Base-by-base conservation (phyloP, 2,797 vertebrate species). In the Lindbergichthys nudifrons region DNA sequence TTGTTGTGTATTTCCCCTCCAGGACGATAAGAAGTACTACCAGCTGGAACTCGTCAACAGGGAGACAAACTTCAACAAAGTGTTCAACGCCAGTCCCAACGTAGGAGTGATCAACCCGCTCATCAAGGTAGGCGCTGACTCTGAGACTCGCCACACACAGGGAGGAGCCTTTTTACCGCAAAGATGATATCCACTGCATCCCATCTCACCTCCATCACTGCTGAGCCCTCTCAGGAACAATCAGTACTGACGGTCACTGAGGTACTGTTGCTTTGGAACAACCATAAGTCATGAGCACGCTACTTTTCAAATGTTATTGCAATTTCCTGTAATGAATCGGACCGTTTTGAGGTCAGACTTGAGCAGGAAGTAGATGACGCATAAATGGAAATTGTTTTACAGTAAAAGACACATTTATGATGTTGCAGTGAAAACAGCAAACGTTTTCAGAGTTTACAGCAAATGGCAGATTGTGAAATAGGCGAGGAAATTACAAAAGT, bases 1-100 rank as follows among this genome's bases (percentile, higher is more conserved):
- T 23, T 63, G 80, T 46, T 64, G n/a, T 61, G 82, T 26, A 26
- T 3, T 59, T 65, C 54, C 76, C 76, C 73, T 78, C 81, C 95
- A 99, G 98, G 98, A 99, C 69, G 98, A 99, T 92, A 99, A 98
- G 93, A 99, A 99, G 93, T 98, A 98, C 94, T 99, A 97, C 95
- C 98, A 99, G 90, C 96, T 99, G 94, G 98, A 99, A 85, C 95
- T 99, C 87, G 96, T 99, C 93, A 99, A 99, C 95, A 95, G 98
- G 88, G 98, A 99, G 96, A 99, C 97, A 90, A 99, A 98, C 95
- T 99, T 99, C 94, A 99, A 98, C 96, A 99, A 98, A 95, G 95
- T 99, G 77, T 99, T 99, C 96, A 99, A 97, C 90, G 94, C 98
- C 91, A 99, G 95, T 87, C 98, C 98, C 73, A 97, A 97, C 67